These are phyloP conservation scores for Pycnomerus fuliginosus DNA, from an alignment of 2,888 invertebrate species.

Conservation along the genomic window DNA sequence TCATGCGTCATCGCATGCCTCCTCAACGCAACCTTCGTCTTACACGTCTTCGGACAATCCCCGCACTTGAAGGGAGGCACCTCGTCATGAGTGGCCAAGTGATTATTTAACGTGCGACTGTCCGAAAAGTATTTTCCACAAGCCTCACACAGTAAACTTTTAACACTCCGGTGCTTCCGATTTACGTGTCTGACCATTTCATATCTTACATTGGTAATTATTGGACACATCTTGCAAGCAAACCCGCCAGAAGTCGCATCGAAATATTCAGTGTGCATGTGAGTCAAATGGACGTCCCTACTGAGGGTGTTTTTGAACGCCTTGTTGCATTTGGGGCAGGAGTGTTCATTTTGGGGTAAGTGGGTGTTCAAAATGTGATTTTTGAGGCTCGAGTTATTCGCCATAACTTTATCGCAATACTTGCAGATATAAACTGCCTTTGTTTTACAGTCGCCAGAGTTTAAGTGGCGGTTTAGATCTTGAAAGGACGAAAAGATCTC, in stretches of 20 bases:
- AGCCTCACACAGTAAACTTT: neutral
- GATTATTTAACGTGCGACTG: too few relatives aligned
- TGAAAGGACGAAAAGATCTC: neutral
- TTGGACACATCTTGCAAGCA: too few relatives aligned
- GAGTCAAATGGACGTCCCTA: neutral
- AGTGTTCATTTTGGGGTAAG: neutral
- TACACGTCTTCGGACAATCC: neutral
- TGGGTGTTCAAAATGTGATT: too few relatives aligned
- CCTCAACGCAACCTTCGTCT: neutral
- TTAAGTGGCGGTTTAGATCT: neutral
- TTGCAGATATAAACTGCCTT: neutral
- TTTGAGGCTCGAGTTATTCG: too few relatives aligned
- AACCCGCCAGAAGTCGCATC: neutral
- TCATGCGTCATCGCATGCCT: too few relatives aligned
- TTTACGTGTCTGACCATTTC: neutral
- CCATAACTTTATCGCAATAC: neutral
- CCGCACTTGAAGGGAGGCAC: neutral
- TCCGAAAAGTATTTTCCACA: conserved; percentile 1
- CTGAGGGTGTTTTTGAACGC: neutral
- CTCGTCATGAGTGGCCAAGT: too few relatives aligned
- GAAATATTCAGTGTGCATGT: neutral
- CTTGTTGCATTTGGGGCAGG: neutral
- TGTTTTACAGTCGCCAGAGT: neutral
- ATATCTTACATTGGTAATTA: neutral
- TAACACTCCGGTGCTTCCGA: neutral